Percentiles rank a stretch among this genome's conserved stretches.
phyloP scores from a whole-genome alignment of 2,888 invertebrate species.

The Thecophora atra region DNA sequence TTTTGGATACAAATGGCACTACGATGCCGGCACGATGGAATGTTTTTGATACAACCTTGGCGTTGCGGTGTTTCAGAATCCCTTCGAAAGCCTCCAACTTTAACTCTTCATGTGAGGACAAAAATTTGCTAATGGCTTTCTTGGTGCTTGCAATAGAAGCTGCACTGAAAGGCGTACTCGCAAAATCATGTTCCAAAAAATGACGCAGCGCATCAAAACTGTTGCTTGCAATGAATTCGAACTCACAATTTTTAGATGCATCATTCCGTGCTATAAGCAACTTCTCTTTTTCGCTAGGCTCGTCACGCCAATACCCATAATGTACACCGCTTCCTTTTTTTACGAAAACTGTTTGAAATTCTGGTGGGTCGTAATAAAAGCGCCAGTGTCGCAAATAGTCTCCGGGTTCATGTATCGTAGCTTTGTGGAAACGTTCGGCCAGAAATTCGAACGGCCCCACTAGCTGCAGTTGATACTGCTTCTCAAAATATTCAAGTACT shows the following conservation, averaged over 20 bases:
- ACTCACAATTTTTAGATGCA: constrained; percentile 73
- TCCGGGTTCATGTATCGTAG: constrained; percentile 69
- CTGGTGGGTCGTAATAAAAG: constrained; percentile 93
- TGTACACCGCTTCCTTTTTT: constrained; percentile 79
- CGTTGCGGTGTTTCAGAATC: constrained; percentile 72
- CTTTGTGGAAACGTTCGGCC: constrained; percentile 69
- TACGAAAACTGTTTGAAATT: constrained; percentile 85
- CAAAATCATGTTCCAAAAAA: constrained; percentile 59
- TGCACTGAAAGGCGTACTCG: constrained; percentile 72
- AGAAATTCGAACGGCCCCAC: constrained; percentile 92
- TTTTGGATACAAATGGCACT: constrained; percentile 84
- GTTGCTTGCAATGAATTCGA: constrained; percentile 74
- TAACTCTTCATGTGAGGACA: constrained; percentile 71
- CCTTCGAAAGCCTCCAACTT: constrained; percentile 69
- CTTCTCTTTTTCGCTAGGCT: constrained; percentile 76
- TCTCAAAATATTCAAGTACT: constrained; percentile 73
- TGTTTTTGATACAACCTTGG: constrained; percentile 74
- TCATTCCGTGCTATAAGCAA: constrained; percentile 80
- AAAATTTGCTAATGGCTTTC: constrained; percentile 72
- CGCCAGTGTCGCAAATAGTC: constrained; percentile 86
- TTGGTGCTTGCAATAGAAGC: constrained; percentile 71
- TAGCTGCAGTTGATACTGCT: constrained; percentile 73
- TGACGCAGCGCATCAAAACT: constrained; percentile 60
- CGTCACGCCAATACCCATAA: constrained; percentile 90
- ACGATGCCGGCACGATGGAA: constrained; percentile 86